A percentile compares a stretch with the other conserved stretches of the same genome.
These are phyloP conservation scores for Wiebesia pumilae DNA, from an alignment of 1,140 invertebrate genomes.

Conservation along the genomic window DNA sequence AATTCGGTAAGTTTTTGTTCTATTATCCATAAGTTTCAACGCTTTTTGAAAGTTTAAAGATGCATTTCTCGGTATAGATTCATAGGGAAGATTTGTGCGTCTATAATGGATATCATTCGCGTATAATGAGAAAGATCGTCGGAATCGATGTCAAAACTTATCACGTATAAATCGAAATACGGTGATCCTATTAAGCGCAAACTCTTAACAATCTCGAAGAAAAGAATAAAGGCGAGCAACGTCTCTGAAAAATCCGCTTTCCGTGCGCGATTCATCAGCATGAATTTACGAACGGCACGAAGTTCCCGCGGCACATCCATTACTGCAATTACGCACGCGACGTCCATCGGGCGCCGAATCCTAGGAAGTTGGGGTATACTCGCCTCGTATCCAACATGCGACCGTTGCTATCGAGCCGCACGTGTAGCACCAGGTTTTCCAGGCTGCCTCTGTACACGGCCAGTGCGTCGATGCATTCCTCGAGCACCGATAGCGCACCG, in stretches of 20 bases:
- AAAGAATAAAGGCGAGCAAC: too few species aligned
- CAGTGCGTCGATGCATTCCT: slow-evolving; percentile 67
- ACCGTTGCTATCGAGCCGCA: slow-evolving; percentile 56
- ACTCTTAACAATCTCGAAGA: too few species aligned
- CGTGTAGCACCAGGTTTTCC: slow-evolving; percentile 53
- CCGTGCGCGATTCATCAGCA: neutral
- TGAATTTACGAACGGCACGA: neutral
- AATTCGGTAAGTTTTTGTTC: too few species aligned
- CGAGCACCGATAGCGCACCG: slow-evolving; percentile 60
- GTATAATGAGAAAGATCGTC: too few species aligned
- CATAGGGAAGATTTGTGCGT: too few species aligned
- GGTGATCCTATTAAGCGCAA: too few species aligned
- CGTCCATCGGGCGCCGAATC: neutral
- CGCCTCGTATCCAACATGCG: slow-evolving; percentile 58
- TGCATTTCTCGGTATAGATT: too few species aligned
- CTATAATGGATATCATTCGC: too few species aligned
- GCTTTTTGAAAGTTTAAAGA: too few species aligned
- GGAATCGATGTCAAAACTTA: too few species aligned
- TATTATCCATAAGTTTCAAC: too few species aligned
- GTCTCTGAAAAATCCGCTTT: neutral
- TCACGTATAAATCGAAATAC: too few species aligned
- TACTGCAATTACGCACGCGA: neutral
- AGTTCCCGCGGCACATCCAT: neutral
- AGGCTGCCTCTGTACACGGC: slow-evolving; percentile 66
- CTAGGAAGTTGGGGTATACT: slow-evolving; percentile 53